A percentile compares a stretch with the other conserved stretches of the same genome.
These are phyloP conservation scores for Telmatochromis bifrenatus DNA, from an alignment of 2,113 vertebrate genomes.

Conservation along the genomic window DNA sequence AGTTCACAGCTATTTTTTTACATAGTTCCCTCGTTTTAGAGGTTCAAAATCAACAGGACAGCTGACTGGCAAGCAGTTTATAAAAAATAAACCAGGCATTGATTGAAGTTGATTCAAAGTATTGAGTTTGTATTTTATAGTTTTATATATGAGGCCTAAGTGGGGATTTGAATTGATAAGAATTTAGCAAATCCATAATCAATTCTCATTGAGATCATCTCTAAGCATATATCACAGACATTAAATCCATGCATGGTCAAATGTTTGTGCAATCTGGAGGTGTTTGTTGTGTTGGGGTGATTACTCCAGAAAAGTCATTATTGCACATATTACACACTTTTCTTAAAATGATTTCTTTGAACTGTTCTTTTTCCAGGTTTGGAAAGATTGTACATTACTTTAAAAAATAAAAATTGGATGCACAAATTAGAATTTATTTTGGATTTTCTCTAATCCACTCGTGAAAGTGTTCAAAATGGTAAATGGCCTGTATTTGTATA, in stretches of 20 bases:
- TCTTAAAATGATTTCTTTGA: background rate
- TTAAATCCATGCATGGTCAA: background rate
- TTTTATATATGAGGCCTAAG: background rate
- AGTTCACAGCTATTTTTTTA: background rate
- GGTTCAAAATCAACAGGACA: background rate
- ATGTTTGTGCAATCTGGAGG: background rate
- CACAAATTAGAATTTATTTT: background rate
- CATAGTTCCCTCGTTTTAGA: background rate
- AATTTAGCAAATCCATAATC: background rate
- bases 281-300: background rate
- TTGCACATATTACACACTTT: background rate
- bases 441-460: background rate
- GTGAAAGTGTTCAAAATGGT: background rate
- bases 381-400: background rate
- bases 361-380: background rate
- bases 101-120: background rate
- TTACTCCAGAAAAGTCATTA: background rate
- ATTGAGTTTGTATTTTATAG: background rate
- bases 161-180: background rate
- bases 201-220: fast-evolving
- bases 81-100: background rate
- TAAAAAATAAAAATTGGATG: background rate
- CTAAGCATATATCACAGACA: background rate
- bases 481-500: fast-evolving
- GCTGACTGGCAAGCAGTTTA: background rate